Conservation (phyloP, 2,888 invertebrate genomes). For the Ophioninae sp. region DNA sequence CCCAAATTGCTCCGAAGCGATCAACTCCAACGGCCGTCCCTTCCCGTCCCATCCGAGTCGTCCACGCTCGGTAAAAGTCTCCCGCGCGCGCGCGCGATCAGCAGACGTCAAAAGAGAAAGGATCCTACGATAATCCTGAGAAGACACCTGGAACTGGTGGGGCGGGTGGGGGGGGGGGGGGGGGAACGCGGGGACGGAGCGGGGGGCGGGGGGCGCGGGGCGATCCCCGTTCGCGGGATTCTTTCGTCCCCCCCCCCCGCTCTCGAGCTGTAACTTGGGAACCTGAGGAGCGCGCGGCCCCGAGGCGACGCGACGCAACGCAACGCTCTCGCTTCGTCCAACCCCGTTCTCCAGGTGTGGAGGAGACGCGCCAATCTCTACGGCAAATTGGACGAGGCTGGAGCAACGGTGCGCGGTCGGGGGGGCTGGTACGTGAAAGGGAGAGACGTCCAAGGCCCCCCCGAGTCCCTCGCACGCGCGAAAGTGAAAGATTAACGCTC, state of each 20-base stretch:
- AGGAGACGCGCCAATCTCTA: constrained; percentile 34
- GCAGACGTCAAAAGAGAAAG: constrained; percentile 36
- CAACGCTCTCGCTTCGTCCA: constrained; percentile 58
- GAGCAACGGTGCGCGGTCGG: neutral
- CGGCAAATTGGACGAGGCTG: constrained; percentile 5
- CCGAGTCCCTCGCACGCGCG: constrained; percentile 46
- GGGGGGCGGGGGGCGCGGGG: neutral
- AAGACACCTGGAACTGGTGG: constrained; percentile 26
- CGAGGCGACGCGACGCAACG: no score
- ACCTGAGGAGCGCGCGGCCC: constrained; percentile 58
- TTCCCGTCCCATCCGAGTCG: no score
- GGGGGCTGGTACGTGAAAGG: neutral
- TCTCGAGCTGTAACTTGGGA: constrained; percentile 56
- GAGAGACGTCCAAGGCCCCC: constrained; percentile 19
- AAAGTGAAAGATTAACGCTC: constrained; percentile 68
- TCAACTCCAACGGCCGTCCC: no score
- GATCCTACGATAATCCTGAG: constrained; percentile 49
- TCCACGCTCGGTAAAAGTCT: constrained; percentile 30
- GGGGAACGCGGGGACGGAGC: neutral
- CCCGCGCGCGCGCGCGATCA: neutral
- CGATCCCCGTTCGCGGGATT: neutral
- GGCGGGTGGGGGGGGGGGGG: neutral
- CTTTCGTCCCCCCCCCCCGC: neutral
- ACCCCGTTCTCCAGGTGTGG: constrained; percentile 22
- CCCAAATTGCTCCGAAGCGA: no score